Base-by-base conservation (phyloP, 2,888 invertebrate genomes). In the Xylocampa areola region DNA sequence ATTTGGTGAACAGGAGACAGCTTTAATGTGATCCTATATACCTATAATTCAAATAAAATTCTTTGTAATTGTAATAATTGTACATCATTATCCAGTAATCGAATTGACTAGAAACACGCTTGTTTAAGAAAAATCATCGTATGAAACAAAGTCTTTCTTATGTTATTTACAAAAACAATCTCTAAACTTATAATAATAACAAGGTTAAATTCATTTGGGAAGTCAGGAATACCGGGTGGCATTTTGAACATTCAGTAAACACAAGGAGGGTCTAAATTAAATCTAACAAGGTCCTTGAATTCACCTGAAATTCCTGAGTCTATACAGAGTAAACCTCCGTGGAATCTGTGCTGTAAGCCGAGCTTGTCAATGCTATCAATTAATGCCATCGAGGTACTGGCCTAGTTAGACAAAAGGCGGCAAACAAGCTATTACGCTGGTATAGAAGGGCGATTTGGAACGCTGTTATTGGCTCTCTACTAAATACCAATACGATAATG, bases 311-410 rank as follows among this genome's bases (percentile, higher is more conserved):
- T 76, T 74, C 65, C 58, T 39, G 61, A 33, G 48, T 61, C 14
- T 65, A 65, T 65, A 47, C 47, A 54, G 51, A 64, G 55, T 66
- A 71, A 76, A 79, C 67, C 71, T 73, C 60, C 52, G 54, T 73
- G 73, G 81, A 79, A 77, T 78, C 77, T 80, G 74, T 73, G 69
- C 73, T 74, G 66, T 79, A 76, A 79, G 78, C 78, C 73, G 62
- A 75, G 79, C 76, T 82, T 84, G 87, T 86, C 88, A 87, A 86
- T 88, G 85, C 85, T 87, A 90, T 90, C 89, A 88, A 90, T 86
- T 89, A 89, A 86, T 85, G 84, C 81, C 88, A 86, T 89, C 88
- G 80, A 82, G 83, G 81, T 76, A 76, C 73, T 86, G 88, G 85
- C 85, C 89, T 80, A 89, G 84, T 85, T 88, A 86, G 81, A 86